phyloP scores from a whole-genome alignment of 2,888 invertebrate genomes.

The Gastrophysa polygoni region DNA sequence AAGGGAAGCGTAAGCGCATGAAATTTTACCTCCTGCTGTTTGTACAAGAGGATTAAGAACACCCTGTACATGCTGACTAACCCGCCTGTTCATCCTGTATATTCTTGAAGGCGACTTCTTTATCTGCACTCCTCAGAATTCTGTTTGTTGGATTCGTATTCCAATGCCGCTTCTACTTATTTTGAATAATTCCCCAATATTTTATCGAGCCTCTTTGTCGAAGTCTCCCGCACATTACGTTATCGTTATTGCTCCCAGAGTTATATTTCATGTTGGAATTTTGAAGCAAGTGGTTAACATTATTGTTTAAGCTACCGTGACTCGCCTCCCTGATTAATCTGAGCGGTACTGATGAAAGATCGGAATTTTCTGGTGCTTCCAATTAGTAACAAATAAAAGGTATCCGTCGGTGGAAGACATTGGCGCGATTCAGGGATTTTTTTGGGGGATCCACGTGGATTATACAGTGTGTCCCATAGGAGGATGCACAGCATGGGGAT shows the following conservation, averaged over 20 bases:
- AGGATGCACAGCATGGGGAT: too few relatives aligned
- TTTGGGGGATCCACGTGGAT: conserved; percentile 12
- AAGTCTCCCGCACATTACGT: conserved; percentile 8
- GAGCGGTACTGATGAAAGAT: conserved; percentile 25
- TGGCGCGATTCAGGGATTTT: conserved; percentile 18
- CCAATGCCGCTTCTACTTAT: background rate
- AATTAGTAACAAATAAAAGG: conserved; percentile 23
- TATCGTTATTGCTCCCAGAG: conserved; percentile 15
- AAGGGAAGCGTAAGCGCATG: too few relatives aligned
- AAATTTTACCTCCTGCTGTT: too few relatives aligned
- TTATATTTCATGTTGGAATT: conserved; percentile 22
- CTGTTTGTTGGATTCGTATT: background rate
- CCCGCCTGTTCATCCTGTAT: too few relatives aligned
- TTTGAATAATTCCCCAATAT: conserved; percentile 14
- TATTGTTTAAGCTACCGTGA: conserved; percentile 30
- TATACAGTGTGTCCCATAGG: too few relatives aligned
- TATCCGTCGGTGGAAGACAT: conserved; percentile 16
- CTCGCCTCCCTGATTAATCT: conserved; percentile 15
- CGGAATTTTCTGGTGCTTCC: conserved; percentile 16
- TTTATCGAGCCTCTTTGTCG: conserved; percentile 11
- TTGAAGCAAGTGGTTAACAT: conserved; percentile 25
- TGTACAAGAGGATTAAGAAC: too few relatives aligned
- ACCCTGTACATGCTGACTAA: too few relatives aligned
- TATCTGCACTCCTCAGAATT: background rate
- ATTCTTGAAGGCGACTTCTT: background rate